These are phyloP conservation scores for Temnothorax unifasciatus DNA, from an alignment of 2,888 invertebrate species.

Conservation along the genomic window DNA sequence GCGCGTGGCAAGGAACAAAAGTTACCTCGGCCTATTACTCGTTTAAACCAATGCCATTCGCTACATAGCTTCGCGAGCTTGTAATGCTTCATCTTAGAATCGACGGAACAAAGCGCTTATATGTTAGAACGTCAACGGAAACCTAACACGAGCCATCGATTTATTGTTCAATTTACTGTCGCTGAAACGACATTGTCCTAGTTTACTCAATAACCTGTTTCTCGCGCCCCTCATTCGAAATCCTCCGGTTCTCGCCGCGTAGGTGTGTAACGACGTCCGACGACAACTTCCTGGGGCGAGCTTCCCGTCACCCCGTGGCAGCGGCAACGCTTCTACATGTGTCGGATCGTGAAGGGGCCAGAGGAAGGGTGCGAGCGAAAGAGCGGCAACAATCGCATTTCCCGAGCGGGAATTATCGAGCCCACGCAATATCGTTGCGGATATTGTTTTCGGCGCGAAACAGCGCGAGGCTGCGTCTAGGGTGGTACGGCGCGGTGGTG, in stretches of 20 bases:
- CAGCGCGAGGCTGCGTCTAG: constrained; percentile 58
- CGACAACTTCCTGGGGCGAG: constrained; percentile 71
- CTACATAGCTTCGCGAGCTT: constrained; percentile 11
- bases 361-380: constrained; percentile 73
- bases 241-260: constrained; percentile 59
- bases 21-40: constrained; percentile 19
- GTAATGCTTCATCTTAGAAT: constrained; percentile 30
- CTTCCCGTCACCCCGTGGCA: constrained; percentile 64
- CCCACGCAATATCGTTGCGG: constrained; percentile 85
- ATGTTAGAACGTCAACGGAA: constrained; percentile 40
- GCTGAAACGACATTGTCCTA: constrained; percentile 62
- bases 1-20: constrained; percentile 38
- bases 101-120: constrained; percentile 22
- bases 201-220: constrained; percentile 69
- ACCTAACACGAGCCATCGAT: constrained; percentile 36
- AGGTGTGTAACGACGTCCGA: constrained; percentile 72
- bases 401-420: constrained; percentile 83
- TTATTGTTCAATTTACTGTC: constrained; percentile 45
- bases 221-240: constrained; percentile 67
- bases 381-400: constrained; percentile 84
- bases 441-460: constrained; percentile 84
- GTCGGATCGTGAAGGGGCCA: constrained; percentile 31
- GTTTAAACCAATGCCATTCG: neutral
- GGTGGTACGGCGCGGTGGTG: constrained; percentile 59
- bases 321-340: constrained; percentile 36